Conservation (phyloP, 1,140 invertebrate species). For the Bombus confusus region DNA sequence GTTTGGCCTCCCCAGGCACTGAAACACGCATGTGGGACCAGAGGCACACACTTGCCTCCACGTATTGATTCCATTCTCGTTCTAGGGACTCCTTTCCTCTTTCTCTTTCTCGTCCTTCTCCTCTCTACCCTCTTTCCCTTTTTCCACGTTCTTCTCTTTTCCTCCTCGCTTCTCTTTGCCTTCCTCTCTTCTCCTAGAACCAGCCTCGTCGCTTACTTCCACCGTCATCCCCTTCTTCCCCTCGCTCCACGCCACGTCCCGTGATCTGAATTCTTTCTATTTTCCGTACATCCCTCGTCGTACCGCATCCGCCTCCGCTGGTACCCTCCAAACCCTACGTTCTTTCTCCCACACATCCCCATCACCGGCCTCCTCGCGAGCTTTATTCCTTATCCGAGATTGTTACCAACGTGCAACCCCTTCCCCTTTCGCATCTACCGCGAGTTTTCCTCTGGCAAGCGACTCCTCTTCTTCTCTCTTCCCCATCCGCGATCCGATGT, state of each 20-base stretch:
- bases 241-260: constrained; percentile 59
- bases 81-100: constrained; percentile 71
- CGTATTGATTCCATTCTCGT: constrained; percentile 79
- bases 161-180: constrained; percentile 50
- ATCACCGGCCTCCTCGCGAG: constrained; percentile 47
- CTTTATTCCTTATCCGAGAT: constrained; percentile 78
- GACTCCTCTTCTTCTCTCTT: constrained; percentile 4
- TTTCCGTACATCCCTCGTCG: constrained; percentile 71
- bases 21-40: constrained; percentile 75
- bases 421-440: not conserved
- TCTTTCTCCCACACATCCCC: constrained; percentile 20
- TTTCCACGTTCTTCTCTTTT: constrained; percentile 57
- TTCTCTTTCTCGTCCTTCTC: constrained; percentile 53
- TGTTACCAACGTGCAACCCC: constrained; percentile 75
- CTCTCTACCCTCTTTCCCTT: constrained; percentile 51
- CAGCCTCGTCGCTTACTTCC: constrained; percentile 65
- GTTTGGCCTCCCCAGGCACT: constrained; percentile 75
- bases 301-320: constrained; percentile 55
- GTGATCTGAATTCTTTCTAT: constrained; percentile 79
- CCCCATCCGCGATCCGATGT: constrained; percentile 20
- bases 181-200: constrained; percentile 62
- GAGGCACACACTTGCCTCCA: constrained; percentile 75
- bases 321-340: constrained; percentile 46
- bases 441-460: constrained; percentile 49
- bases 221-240: not conserved